phyloP scores from a whole-genome alignment of 1,140 invertebrate genomes.

The Mercenaria mercenaria region DNA sequence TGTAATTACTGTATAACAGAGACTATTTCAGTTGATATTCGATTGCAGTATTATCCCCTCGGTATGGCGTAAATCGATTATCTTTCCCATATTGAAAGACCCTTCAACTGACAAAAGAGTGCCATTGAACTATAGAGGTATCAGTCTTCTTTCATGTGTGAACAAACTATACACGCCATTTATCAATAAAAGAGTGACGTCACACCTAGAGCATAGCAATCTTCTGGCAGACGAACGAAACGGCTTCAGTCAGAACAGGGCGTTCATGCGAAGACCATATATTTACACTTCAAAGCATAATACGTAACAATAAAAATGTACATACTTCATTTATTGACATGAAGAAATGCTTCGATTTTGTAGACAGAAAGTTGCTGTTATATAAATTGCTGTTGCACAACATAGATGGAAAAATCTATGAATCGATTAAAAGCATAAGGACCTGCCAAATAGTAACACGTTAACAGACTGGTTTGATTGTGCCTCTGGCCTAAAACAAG shows the following conservation, averaged over 20 bases:
- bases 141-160: slow-evolving; percentile 47
- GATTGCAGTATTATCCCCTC: slow-evolving; percentile 30
- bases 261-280: slow-evolving; percentile 61
- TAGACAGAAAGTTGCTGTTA: slow-evolving; percentile 45
- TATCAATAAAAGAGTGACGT: slow-evolving; percentile 55
- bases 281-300: slow-evolving; percentile 50
- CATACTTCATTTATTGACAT: slow-evolving; percentile 53
- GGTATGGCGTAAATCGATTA: slow-evolving; percentile 16
- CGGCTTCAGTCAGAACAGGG: slow-evolving; percentile 45
- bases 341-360: slow-evolving; percentile 44
- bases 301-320: slow-evolving; percentile 48
- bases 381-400: slow-evolving; percentile 51
- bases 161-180: slow-evolving; percentile 62
- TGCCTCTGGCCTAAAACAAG: slow-evolving; percentile 58
- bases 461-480: slow-evolving; percentile 61
- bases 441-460: not conserved
- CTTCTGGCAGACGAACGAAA: slow-evolving; percentile 66
- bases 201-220: slow-evolving; percentile 45
- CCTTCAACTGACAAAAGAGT: not conserved
- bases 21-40: slow-evolving; percentile 28
- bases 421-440: slow-evolving; percentile 53
- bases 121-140: slow-evolving; percentile 38
- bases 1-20: not conserved
- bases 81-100: slow-evolving; percentile 42
- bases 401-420: slow-evolving; percentile 59